Evolutionary conservation across 2,888 invertebrate species (phyloP).

Genomic region (Criorhina ranunculi): DNA sequence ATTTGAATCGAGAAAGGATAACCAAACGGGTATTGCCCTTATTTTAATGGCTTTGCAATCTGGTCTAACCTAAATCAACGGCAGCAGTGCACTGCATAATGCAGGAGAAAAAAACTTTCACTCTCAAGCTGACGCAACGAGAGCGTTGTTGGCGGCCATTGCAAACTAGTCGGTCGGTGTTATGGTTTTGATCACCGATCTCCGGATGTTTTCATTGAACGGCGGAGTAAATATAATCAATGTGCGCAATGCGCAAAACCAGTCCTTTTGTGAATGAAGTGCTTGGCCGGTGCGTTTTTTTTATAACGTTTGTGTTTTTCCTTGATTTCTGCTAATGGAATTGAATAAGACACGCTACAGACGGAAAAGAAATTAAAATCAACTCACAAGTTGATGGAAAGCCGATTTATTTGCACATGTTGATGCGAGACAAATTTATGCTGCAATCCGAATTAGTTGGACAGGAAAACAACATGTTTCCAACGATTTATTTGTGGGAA

Average conservation of each 20-base stretch:
- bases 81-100: conserved; percentile 14
- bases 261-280: conserved; percentile 61
- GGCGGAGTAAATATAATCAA: conserved; percentile 46
- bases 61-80: conserved; percentile 59
- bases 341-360: conserved; percentile 36
- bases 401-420: conserved; percentile 20
- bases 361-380: conserved; percentile 52
- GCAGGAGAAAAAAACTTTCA: conserved; percentile 70
- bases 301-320: conserved; percentile 12
- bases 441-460: conserved; percentile 25
- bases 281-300: conserved; percentile 18
- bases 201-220: conserved; percentile 68
- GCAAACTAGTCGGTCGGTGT: conserved; percentile 60
- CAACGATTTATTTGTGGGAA: conserved; percentile 57
- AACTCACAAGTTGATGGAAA: conserved; percentile 17
- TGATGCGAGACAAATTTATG: conserved; percentile 42
- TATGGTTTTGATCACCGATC: conserved; percentile 71
- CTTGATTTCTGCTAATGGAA: neutral
- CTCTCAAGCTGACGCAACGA: conserved; percentile 67
- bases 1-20: conserved; percentile 31
- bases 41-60: conserved; percentile 48
- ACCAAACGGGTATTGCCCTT: conserved; percentile 62
- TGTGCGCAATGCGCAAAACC: conserved; percentile 48
- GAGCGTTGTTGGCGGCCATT: conserved; percentile 12
- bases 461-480: conserved; percentile 6